Evolutionary conservation across 30 jellyfish, hydroid and myxozoan species (phyloP), one percentile per base, ranked within the genome.

Genomic region (Euphysa ruthae): DNA sequence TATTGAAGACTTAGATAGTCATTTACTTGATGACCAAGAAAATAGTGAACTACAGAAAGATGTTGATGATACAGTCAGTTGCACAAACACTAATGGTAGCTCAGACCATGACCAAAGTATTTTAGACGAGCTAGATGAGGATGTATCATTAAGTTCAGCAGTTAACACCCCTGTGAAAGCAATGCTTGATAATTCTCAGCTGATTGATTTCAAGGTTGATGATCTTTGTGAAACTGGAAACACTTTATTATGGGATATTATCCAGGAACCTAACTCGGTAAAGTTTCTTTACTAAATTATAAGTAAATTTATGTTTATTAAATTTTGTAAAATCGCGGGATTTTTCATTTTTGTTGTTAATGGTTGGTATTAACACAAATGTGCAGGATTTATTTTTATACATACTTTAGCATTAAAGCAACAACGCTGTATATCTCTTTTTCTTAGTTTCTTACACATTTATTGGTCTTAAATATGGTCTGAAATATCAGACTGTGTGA

Each of bases 161-260:
- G 22, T 28, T 2, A 43, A 44, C 46, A 68, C 55, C 26, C 80
- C 74, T 44, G 73, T 26, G 12, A 49, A 44, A 14, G 28, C 13
- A 3, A 20, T 8, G 26, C 4, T 20, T 3, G 69, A 68, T 16
- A 29, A 43, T 29, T 73, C 71, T 32, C 16, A 22, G 18, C 52
- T 26, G 16, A 35, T 26, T 29, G 79, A 73, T 13, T 73, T 73
- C 60, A 38, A 73, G 21, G 82, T 81, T 4, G 94, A 79, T 4
- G 55, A 72, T 32, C 63, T 86, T 3, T 79, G 94, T 58, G 55
- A 34, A 24, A 72, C 83, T 13, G 96, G 94, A 32, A 71, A 72
- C 23, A 86, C 96, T 1, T 51, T 86, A 46, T 75, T 86, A 44
- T 86, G 96, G 96, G 96, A 86, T 74, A 70, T 86, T 15, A 55